Evolutionary conservation across 1,140 invertebrate species (phyloP).

Genomic region (Metaphire vulgaris): DNA sequence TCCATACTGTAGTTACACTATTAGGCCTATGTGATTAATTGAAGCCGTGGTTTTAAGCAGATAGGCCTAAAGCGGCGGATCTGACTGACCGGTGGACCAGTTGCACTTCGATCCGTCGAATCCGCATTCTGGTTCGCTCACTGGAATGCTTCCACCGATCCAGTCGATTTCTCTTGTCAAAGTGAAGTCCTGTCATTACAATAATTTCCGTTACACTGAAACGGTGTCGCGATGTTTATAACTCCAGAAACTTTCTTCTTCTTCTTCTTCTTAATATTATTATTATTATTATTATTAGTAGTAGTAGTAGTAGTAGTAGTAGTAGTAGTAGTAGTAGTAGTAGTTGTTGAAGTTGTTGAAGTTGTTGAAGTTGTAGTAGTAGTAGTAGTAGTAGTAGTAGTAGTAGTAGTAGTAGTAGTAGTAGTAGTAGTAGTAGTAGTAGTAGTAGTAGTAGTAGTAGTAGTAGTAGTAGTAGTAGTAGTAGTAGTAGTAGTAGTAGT

Average conservation of each 20-base stretch:
- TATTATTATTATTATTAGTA: constrained; percentile 1
- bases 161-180: constrained; percentile 17
- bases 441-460: constrained; percentile 16
- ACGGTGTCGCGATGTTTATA: too few relatives aligned
- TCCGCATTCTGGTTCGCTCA: constrained; percentile 27
- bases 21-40: too few relatives aligned
- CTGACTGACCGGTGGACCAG: too few relatives aligned
- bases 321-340: constrained; percentile 2
- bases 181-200: neutral
- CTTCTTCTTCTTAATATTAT: too few relatives aligned
- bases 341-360: too few relatives aligned
- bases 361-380: neutral
- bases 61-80: too few relatives aligned
- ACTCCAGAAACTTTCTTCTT: too few relatives aligned
- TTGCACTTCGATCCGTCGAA: constrained; percentile 29
- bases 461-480: constrained; percentile 17
- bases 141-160: constrained; percentile 23
- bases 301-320: too few relatives aligned
- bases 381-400: constrained; percentile 4
- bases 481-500: neutral
- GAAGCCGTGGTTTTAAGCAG: too few relatives aligned
- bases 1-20: too few relatives aligned
- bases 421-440: constrained; percentile 19
- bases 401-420: constrained; percentile 17
- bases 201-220: too few relatives aligned